These are phyloP conservation scores for Urosaurus nigricauda DNA, from an alignment of 2,797 vertebrate genomes.

Conservation along the genomic window DNA sequence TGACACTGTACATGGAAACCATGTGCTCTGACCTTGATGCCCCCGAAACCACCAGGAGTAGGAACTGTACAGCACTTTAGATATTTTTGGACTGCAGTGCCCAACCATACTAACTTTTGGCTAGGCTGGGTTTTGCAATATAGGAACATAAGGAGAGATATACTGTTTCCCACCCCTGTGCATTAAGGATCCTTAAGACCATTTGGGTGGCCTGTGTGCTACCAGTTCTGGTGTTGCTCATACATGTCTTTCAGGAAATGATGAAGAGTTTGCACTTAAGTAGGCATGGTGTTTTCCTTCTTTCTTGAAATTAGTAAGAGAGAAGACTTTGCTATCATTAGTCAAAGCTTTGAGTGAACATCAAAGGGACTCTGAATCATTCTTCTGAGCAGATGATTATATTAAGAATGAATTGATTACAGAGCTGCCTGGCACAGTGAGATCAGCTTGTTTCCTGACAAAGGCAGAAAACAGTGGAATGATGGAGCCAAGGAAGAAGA, in stretches of 20 bases:
- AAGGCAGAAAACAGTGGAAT: slow-evolving; percentile 3
- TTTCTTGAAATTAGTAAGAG: not conserved
- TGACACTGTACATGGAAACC: not conserved
- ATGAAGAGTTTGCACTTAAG: slow-evolving; percentile 14
- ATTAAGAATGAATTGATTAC: not conserved
- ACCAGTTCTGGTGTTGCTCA: not conserved
- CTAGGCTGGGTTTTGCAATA: too few relatives aligned
- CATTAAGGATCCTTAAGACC: not conserved
- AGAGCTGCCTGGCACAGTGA: slow-evolving; percentile 15
- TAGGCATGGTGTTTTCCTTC: not conserved
- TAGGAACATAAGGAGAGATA: too few relatives aligned
- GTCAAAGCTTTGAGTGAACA: slow-evolving; percentile 37
- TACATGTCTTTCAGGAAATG: too few relatives aligned
- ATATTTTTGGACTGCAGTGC: too few relatives aligned
- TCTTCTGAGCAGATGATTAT: slow-evolving; percentile 9
- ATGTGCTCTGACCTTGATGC: not conserved
- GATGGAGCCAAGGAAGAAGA: not conserved
- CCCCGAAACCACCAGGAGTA: not conserved
- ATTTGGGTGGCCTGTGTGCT: not conserved
- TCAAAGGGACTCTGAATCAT: slow-evolving; percentile 25
- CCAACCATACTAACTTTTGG: too few relatives aligned
- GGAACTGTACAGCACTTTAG: too few relatives aligned
- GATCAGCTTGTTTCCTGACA: not conserved
- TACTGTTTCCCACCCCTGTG: too few relatives aligned
- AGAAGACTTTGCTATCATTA: slow-evolving; percentile 13